A percentile compares a stretch with the other conserved stretches of the same genome.
Conservation (phyloP, 1,140 invertebrate genomes). For the Periplaneta americana region DNA sequence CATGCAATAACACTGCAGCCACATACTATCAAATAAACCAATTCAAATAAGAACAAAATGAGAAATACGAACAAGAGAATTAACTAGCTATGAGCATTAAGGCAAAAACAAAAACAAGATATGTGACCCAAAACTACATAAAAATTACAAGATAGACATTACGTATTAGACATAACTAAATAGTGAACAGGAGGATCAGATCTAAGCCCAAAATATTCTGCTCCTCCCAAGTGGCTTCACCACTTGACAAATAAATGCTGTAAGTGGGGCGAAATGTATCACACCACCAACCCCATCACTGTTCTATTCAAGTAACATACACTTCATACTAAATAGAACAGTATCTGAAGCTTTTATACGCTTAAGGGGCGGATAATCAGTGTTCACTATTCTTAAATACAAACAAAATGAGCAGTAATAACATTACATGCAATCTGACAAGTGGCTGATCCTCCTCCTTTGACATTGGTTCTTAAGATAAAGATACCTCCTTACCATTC, state of each 20-base stretch:
- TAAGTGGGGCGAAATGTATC: not conserved
- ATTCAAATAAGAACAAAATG: no score
- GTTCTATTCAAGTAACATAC: not conserved
- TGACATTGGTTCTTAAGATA: constrained; percentile 2
- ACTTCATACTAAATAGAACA: not conserved
- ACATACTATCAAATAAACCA: no score
- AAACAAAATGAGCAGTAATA: not conserved
- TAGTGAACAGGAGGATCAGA: not conserved
- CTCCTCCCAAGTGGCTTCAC: not conserved
- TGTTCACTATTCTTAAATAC: not conserved
- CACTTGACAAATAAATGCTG: not conserved
- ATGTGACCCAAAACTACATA: not conserved
- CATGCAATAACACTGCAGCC: no score
- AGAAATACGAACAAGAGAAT: no score
- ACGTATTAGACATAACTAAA: not conserved
- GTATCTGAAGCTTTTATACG: not conserved
- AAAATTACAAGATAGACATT: not conserved
- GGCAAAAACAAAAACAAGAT: not conserved
- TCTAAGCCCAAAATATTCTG: not conserved
- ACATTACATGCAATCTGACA: constrained; percentile 2
- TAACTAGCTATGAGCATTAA: not conserved
- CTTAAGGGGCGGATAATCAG: not conserved
- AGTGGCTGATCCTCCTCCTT: constrained; percentile 5
- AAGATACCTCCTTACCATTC: not conserved
- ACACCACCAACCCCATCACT: not conserved